Conservation (phyloP, 2,797 vertebrate species). For the Schizopygopsis malacanthus region DNA sequence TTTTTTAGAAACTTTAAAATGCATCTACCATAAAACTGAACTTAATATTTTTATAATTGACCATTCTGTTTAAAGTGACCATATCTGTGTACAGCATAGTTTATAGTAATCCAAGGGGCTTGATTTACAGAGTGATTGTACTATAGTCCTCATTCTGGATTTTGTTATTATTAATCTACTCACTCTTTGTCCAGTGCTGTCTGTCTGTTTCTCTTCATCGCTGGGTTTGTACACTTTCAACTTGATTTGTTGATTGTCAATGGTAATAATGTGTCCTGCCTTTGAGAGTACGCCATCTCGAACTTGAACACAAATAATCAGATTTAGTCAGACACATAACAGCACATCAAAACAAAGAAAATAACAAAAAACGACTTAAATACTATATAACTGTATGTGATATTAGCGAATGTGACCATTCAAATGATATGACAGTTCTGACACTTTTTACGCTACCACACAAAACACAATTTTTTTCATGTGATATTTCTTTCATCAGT, state of each 20-base stretch:
- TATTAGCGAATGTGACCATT: background rate
- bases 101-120: too few relatives aligned
- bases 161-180: background rate
- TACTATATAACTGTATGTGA: too few relatives aligned
- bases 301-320: slow-evolving; percentile 20
- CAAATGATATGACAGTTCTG: background rate
- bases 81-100: too few relatives aligned
- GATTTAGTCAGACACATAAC: background rate
- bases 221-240: slow-evolving; percentile 33
- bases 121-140: background rate
- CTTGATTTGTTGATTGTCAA: slow-evolving; percentile 28
- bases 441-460: background rate
- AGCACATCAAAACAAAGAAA: background rate
- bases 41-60: too few relatives aligned
- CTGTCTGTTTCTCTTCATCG: background rate
- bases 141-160: background rate
- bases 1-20: background rate
- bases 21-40: too few relatives aligned
- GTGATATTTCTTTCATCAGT: background rate
- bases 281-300: slow-evolving; percentile 30
- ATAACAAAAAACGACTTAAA: background rate
- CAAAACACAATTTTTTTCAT: background rate
- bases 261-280: slow-evolving; percentile 18
- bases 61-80: background rate
- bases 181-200: background rate